Conservation (phyloP, 2,888 invertebrate genomes). For the Perithous albicinctus region DNA sequence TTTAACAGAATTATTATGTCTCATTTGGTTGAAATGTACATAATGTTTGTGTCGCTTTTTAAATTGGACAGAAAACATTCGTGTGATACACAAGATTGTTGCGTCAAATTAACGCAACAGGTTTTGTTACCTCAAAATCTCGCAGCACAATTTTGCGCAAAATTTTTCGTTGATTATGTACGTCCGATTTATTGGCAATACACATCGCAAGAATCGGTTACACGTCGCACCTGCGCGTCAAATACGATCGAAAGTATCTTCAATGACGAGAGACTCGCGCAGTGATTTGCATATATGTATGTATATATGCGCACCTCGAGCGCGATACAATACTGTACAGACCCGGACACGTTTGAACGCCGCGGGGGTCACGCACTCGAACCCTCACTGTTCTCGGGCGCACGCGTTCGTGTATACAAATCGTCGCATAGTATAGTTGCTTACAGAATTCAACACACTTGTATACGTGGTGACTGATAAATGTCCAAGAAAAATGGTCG, state of each 20-base stretch:
- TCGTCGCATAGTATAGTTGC: not conserved
- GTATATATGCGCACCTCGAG: constrained; percentile 24
- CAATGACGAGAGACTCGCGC: constrained; percentile 38
- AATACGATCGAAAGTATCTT: constrained; percentile 54
- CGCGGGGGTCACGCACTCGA: constrained; percentile 20
- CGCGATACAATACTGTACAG: constrained; percentile 33
- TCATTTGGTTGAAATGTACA: no score
- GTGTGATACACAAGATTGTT: no score
- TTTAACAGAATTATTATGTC: no score
- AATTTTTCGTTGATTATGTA: no score
- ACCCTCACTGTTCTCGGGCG: constrained; percentile 11
- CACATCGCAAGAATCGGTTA: not conserved
- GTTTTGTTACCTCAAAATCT: no score
- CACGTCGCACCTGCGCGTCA: constrained; percentile 52
- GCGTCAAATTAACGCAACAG: no score
- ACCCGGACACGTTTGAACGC: constrained; percentile 45
- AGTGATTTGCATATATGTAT: constrained; percentile 45
- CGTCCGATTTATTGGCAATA: not conserved
- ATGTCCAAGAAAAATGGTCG: not conserved
- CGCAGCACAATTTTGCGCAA: no score
- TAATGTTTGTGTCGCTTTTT: no score
- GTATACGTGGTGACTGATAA: constrained; percentile 12
- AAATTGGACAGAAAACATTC: no score
- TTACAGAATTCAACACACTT: constrained; percentile 20
- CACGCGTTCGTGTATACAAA: constrained; percentile 19